Base-by-base conservation (phyloP, 2,113 vertebrate genomes). In the Takifugu bimaculatus region DNA sequence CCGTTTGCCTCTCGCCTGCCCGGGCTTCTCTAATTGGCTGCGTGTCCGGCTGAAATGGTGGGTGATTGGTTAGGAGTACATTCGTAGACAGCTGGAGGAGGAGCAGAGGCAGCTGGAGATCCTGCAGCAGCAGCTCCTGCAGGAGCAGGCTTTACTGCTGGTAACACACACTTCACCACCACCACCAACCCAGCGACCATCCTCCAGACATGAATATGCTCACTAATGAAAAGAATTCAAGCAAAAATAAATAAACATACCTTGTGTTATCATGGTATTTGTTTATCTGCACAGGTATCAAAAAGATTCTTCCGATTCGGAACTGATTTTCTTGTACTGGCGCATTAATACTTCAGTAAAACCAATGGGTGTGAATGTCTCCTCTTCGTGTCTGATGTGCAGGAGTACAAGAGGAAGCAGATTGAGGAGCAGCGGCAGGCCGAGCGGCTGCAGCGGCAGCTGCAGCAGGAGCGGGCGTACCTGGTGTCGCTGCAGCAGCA, bases 71-170 rank as follows among this genome's bases (percentile, higher is more conserved):
- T 92, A 99, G 97, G 97, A 99, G 79, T 99, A 98, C 91, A 99
- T 99, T 90, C 96, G 97, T 91, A 93, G 96, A 70, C 97, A 99
- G 93, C 92, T 99, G 94, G 97, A 99, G 91, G 97, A 99, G 86
- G 97, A 99, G 82, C 97, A 99, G 91, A 95, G 97, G 80, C 97
- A 99, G 92, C 91, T 99, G 94, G 97, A 99, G 92, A 99, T 99
- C 89, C 91, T 99, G 86, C 97, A 99, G 90, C 97, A 99, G 89
- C 97, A 99, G 86, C 93, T 99, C 80, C 93, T 99, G 90, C 97
- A 99, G 92, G 97, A 99, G 81, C 97, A 99, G 85, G 97, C 97
- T 0, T 92, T 99, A 85, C 96, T 99, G 91, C 94, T 99, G 97
- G 97, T 99, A 99, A 81, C 73, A 71, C 70, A 53, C 50, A 35